These are phyloP conservation scores for Terrapene triunguis DNA, from an alignment of 2,113 vertebrate species.

Conservation along the genomic window DNA sequence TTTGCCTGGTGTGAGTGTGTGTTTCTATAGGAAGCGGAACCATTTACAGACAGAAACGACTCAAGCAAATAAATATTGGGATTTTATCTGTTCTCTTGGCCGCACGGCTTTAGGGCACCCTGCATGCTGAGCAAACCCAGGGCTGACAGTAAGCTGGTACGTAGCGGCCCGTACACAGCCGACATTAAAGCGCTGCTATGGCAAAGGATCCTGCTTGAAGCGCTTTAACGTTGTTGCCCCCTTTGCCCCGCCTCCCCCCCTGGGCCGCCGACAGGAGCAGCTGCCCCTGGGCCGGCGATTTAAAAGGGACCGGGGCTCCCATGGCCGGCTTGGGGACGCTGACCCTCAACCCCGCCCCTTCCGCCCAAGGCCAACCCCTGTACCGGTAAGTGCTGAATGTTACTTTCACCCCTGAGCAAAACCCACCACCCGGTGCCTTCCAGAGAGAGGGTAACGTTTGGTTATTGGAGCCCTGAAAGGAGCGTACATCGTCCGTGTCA, in stretches of 20 bases:
- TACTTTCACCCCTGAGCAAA: neutral
- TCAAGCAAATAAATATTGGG: neutral
- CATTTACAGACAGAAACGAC: accelerated
- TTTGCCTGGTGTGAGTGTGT: accelerated
- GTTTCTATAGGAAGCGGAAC: accelerated
- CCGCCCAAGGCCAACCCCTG: no score
- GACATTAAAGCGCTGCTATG: no score
- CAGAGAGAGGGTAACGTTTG: neutral
- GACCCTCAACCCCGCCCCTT: no score
- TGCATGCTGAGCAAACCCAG: neutral
- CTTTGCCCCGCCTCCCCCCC: accelerated
- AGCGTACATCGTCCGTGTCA: accelerated
- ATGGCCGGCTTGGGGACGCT: no score
- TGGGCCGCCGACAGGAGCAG: no score
- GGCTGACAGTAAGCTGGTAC: no score
- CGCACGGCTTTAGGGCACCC: neutral
- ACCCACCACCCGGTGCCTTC: neutral
- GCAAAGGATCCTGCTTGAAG: no score
- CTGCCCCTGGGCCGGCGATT: no score
- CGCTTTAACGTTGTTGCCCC: no score
- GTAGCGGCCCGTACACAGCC: no score
- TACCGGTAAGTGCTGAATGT: no score
- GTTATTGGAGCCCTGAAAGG: neutral
- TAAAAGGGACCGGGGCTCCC: no score
- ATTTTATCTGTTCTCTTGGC: neutral